Conservation (phyloP, 2,888 invertebrate species). For the Sinhomidia bicolor region DNA sequence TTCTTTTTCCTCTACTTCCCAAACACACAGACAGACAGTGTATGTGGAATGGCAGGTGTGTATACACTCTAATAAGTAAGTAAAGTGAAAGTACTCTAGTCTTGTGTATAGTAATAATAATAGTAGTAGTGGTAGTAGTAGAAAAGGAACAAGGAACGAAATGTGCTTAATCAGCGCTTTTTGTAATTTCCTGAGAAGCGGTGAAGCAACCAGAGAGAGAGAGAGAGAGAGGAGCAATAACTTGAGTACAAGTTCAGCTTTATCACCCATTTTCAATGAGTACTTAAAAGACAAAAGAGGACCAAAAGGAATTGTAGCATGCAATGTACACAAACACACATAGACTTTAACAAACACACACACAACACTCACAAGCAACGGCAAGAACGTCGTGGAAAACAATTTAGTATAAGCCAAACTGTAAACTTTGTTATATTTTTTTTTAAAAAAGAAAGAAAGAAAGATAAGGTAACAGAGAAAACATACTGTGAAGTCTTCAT, state of each 20-base stretch:
- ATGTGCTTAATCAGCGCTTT: conserved; percentile 34
- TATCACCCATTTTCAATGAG: conserved; percentile 52
- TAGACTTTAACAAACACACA: too few relatives aligned
- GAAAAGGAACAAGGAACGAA: too few relatives aligned
- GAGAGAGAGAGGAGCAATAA: conserved; percentile 3
- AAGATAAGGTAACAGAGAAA: not conserved
- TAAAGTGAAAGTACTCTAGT: too few relatives aligned
- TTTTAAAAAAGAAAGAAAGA: not conserved
- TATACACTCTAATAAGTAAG: too few relatives aligned
- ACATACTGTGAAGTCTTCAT: not conserved
- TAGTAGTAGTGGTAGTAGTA: too few relatives aligned
- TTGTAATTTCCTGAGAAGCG: not conserved
- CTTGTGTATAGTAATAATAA: not conserved
- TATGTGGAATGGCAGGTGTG: not conserved
- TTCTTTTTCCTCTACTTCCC: not conserved
- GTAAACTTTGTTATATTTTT: too few relatives aligned
- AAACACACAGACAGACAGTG: not conserved
- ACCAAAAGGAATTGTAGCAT: conserved; percentile 31
- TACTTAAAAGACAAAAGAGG: conserved; percentile 48
- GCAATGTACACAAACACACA: not conserved
- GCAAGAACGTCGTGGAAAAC: not conserved
- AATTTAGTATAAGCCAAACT: conserved; percentile 22
- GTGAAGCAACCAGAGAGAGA: not conserved
- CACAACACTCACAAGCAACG: not conserved
- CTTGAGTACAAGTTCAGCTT: conserved; percentile 43